Evolutionary conservation across 2,797 vertebrate species (phyloP), one percentile per base, ranked within the genome.

Genomic region (Cynopterus sphinx): DNA sequence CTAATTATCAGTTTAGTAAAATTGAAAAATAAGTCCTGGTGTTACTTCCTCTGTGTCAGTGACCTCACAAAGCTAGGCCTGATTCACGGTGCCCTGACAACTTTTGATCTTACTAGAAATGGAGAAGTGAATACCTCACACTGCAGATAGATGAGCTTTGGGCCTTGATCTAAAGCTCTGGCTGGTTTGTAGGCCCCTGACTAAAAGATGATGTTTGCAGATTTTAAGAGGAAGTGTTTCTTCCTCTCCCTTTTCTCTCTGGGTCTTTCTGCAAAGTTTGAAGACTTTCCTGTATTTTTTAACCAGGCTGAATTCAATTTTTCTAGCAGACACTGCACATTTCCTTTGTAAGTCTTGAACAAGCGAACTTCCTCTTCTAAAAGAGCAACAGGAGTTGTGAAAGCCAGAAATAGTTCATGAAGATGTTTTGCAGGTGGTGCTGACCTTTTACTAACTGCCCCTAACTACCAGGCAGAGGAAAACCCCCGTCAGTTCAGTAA

Each of bases 351-450:
- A 59, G 12, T 63, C 70, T 96, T 96, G 19, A 21, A 0, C 81
- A 93, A 92, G 87, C 78, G 87, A 91, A 79, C 21, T 77, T 57
- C 93, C 22, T 92, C 13, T 75, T 79, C 33, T 55, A 68, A n/a
- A 6, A 49, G 77, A 39, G 28, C 46, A 75, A 2, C 55, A 39
- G 79, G 82, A 78, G 16, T 85, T 0, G 0, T 5, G 36, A 96
- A 49, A 24, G 63, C 57, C 90, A 93, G 68, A 84, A 96, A 81
- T 84, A 61, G 78, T 83, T 26, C 28, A 0, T 17, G 59, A 17
- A 77, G 19, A 88, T 0, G 9, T 28, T 39, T 96, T 79, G 36
- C 24, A 57, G 51, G 26, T 78, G 57, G 21, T 88, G 90, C 84
- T 91, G 19, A 53, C 33, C n/a, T 61, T 81, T 31, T 24, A 9